These are phyloP conservation scores for Telenomus remus DNA, from an alignment of 1,140 invertebrate genomes.

Conservation along the genomic window DNA sequence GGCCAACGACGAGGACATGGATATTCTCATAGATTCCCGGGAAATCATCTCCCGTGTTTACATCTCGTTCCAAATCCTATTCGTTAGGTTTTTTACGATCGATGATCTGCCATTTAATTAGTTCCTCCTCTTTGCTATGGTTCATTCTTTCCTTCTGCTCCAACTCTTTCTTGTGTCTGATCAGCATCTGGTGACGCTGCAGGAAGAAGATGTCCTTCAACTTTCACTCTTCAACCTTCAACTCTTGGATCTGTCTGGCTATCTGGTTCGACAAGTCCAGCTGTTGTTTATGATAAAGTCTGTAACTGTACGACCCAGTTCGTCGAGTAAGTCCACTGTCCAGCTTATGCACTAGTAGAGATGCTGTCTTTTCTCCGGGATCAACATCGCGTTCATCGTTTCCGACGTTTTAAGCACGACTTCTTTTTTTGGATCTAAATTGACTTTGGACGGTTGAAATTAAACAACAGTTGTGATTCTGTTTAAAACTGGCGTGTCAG, in stretches of 20 bases:
- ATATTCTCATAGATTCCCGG: constrained; percentile 91
- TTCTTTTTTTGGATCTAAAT: constrained; percentile 14
- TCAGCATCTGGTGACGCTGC: constrained; percentile 93
- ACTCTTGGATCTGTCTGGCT: constrained; percentile 98
- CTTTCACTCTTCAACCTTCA: constrained; percentile 94
- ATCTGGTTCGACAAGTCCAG: too few relatives aligned
- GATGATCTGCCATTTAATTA: constrained; percentile 90
- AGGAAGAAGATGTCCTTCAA: constrained; percentile 98
- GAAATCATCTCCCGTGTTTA: constrained; percentile 97
- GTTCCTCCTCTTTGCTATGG: constrained; percentile 92
- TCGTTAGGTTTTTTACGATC: constrained; percentile 95
- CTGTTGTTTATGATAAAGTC: too few relatives aligned
- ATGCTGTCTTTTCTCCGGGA: constrained; percentile 64
- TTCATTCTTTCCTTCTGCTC: constrained; percentile 93
- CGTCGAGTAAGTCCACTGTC: constrained; percentile 75
- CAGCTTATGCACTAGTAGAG: constrained; percentile 79
- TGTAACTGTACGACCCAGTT: constrained; percentile 66
- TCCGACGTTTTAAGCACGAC: constrained; percentile 30
- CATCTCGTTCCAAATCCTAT: constrained; percentile 94
- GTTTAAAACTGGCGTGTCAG: constrained; percentile 3
- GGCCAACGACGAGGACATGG: constrained; percentile 77
- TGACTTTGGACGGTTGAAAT: constrained; percentile 19
- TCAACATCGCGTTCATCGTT: constrained; percentile 66
- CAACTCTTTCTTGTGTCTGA: constrained; percentile 94
- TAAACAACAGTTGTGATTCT: constrained; percentile 9